Evolutionary conservation across 2,797 vertebrate genomes (phyloP), one percentile per base, ranked within the genome.

Genomic region (Hirundo rustica): DNA sequence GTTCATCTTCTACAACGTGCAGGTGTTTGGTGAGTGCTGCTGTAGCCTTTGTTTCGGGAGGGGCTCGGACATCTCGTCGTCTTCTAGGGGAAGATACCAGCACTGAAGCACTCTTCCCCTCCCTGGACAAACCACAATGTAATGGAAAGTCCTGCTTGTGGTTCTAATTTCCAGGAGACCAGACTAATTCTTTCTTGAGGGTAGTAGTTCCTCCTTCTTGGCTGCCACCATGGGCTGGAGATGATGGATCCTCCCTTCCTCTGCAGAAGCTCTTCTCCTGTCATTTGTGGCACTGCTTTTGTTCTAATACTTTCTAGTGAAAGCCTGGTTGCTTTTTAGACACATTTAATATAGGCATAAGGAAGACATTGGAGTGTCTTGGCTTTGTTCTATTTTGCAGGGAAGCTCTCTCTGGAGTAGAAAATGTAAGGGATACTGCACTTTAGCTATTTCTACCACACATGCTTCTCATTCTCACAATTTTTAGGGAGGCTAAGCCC

Each of bases 21-120:
- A 99, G 89, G 99, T 99, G 96, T 99, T 99, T 0, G 99, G 99
- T 99, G 95, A 99, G 99, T 97, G 57, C 44, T 74, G 51, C 34
- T n/a, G 20, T 14, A 68, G 30, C 15, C 48, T 14, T 85, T 18
- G 21, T 45, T 82, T 84, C 65, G 25, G 58, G 32, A 73, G 27
- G 36, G 61, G n/a, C 58, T 88, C 58, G 58, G 54, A 9, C 20
- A 22, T 48, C 82, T 78, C 68, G 47, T 36, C 8, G 34, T 30
- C 42, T 79, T 81, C 73, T 32, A 38, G 65, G n/a, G 50, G 50
- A 68, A 23, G 58, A 65, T 47, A n/a, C 5, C 58, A 34, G 40
- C 23, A 64, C 47, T 17, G n/a, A 64, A 48, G 50, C 60, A 14
- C 14, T 84, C 32, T 48, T 80, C 21, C 9, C 32, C 23, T 74